Evolutionary conservation across 2,113 vertebrate genomes (phyloP), one percentile per base, ranked within the genome.

Genomic region (Catharus minimus): DNA sequence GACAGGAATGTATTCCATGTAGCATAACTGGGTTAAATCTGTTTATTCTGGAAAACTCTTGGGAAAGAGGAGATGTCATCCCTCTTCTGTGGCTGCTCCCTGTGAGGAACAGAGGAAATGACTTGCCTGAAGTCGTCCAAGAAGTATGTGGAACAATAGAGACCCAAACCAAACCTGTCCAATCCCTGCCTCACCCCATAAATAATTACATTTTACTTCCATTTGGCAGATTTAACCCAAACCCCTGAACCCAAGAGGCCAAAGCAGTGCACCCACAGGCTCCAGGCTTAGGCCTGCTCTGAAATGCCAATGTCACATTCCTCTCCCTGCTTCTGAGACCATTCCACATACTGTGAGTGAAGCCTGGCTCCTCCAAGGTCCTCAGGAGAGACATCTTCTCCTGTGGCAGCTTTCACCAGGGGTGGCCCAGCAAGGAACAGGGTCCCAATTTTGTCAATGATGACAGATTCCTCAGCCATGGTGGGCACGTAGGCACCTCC

Each of bases 381-480:
- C 82, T 99, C 98, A 4, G 98, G 96, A 23, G 97, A 96, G 41
- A 98, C 98, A 1, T 98, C 93, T 91, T 99, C 98, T 43, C 98
- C 98, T 2, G 98, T 99, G 36, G 98, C 98, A 67, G 98, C 98
- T 96, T 98, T 99, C n/a, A 99, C 98, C 28, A 99, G 97, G 1
- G 98, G 98, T 0, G 98, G 98, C 15, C 98, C 98, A 9, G 96
- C 98, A n/a, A 99, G 97, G 95, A 98, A 99, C 49, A 99, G 94
- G 0, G 97, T 98, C n/a, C 98, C 98, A 28, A 98, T 98, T n/a
- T 90, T 90, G 68, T 98, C 97, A 49, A 98, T 95, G 74, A 99
- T 99, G 71, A 98, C 97, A 0, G 97, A 15, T 88, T 98, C 98
- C 60, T 99, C 98, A 1, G 98, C 97, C 98, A 98, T 98, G 13